These are phyloP conservation scores for Antedon mediterranea DNA, from an alignment of 53 echinoderm and acorn worm species.

Conservation along the genomic window DNA sequence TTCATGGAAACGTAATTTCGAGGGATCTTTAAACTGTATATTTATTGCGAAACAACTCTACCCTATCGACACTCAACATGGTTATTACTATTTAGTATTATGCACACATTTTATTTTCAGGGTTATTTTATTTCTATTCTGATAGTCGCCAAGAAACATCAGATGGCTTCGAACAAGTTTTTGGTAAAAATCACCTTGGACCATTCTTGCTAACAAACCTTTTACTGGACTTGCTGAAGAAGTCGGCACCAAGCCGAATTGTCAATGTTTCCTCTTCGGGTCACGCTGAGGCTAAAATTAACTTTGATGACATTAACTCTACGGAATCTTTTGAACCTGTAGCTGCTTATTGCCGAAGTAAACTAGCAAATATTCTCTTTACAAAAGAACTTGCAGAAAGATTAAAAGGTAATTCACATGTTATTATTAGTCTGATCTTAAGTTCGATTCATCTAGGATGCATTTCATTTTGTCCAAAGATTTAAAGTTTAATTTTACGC, in stretches of 20 bases:
- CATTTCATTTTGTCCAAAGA: too few species aligned
- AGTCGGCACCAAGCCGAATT: constrained; percentile 52
- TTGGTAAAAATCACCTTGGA: constrained; percentile 68
- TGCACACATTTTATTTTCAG: background rate
- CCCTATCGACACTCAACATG: too few species aligned
- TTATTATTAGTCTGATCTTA: too few species aligned
- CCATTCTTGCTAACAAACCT: constrained; percentile 85
- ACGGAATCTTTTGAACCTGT: constrained; percentile 18
- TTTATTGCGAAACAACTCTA: too few species aligned
- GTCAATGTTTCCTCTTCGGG: constrained; percentile 32
- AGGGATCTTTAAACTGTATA: too few species aligned
- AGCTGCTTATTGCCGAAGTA: constrained; percentile 50
- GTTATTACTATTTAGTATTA: too few species aligned
- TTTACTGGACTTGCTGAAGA: constrained; percentile 65
- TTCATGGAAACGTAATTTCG: too few species aligned
- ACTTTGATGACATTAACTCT: constrained; percentile 42
- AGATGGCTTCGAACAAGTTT: constrained; percentile 79
- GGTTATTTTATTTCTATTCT: background rate
- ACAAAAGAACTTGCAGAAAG: constrained; percentile 36
- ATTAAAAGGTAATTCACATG: constrained; percentile 29
- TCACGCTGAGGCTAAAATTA: constrained; percentile 29
- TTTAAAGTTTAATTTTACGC: too few species aligned
- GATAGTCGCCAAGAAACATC: constrained; percentile 36
- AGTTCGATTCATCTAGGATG: too few species aligned
- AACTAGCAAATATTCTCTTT: constrained; percentile 49